Evolutionary conservation across 2,113 vertebrate species (phyloP).

Genomic region (Onychostoma macrolepis): DNA sequence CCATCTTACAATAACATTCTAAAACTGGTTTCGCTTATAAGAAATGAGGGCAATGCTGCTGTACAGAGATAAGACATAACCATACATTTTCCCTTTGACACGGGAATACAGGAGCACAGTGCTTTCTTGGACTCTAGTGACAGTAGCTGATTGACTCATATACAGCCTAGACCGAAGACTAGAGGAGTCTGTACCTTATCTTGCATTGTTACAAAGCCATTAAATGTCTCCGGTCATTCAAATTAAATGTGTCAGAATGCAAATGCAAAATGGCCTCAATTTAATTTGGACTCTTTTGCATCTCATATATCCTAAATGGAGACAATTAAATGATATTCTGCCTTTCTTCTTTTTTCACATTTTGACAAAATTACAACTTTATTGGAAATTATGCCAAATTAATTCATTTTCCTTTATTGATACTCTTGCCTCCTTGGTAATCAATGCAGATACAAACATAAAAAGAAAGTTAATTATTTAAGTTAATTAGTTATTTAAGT

Average conservation of each 20-base stretch:
- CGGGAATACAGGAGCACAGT: conserved; percentile 1
- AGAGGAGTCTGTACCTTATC: not conserved
- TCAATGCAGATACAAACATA: too few relatives aligned
- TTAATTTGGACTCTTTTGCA: not conserved
- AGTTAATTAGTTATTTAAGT: too few relatives aligned
- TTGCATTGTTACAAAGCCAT: not conserved
- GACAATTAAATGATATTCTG: not conserved
- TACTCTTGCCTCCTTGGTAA: too few relatives aligned
- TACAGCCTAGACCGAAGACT: not conserved
- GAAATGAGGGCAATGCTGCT: conserved; percentile 32
- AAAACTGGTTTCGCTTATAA: conserved; percentile 18
- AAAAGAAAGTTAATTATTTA: too few relatives aligned
- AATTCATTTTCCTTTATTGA: not conserved
- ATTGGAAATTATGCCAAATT: not conserved
- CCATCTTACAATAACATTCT: conserved; percentile 10
- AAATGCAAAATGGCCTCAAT: not conserved
- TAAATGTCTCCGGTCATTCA: not conserved
- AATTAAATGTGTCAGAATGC: not conserved
- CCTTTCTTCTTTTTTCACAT: not conserved
- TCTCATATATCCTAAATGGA: not conserved
- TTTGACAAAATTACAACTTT: not conserved
- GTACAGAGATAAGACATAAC: conserved; percentile 18
- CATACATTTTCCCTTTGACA: conserved; percentile 2
- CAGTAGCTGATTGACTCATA: not conserved
- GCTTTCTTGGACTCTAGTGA: not conserved